phyloP scores from a whole-genome alignment of 2,113 vertebrate species.

The Phodopus roborovskii region DNA sequence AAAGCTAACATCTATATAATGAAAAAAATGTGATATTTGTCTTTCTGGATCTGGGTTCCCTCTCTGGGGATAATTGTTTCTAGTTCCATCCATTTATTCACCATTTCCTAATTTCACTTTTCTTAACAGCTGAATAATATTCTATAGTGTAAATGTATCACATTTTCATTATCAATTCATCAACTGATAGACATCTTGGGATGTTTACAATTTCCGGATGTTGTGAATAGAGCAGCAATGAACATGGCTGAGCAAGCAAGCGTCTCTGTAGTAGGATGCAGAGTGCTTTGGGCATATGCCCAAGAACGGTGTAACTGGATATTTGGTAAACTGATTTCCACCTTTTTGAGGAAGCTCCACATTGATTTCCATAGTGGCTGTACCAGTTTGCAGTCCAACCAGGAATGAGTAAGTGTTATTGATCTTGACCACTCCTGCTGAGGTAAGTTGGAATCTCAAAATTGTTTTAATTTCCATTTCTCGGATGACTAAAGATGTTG shows the following conservation, averaged over 20 bases:
- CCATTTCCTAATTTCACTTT: background rate
- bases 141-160: background rate
- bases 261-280: background rate
- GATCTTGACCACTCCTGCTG: background rate
- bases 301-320: background rate
- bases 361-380: background rate
- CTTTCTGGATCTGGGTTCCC: background rate
- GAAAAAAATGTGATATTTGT: background rate
- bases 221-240: background rate
- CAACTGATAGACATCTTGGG: background rate
- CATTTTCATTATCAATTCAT: background rate
- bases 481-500: background rate
- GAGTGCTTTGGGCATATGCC: background rate
- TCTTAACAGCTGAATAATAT: background rate
- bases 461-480: background rate
- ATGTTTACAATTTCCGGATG: background rate
- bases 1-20: background rate
- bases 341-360: background rate
- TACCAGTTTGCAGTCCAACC: background rate
- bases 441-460: background rate
- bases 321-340: background rate
- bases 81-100: background rate
- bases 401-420: background rate
- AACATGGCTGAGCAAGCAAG: background rate
- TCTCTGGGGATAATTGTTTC: background rate